These are phyloP conservation scores for Drosophila maculinotata DNA, from an alignment of 2,888 invertebrate species.

Conservation along the genomic window DNA sequence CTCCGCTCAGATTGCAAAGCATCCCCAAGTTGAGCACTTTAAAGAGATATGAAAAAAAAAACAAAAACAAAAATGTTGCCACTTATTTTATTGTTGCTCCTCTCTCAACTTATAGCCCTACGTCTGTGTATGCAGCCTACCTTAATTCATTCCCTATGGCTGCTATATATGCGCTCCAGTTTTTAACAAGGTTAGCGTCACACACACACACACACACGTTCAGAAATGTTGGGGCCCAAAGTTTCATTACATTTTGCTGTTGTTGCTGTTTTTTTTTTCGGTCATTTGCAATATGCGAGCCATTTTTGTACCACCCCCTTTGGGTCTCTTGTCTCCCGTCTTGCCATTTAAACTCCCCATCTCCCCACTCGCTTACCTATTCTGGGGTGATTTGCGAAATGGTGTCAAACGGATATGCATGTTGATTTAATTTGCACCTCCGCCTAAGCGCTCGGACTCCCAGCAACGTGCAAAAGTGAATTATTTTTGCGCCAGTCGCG, in stretches of 20 bases:
- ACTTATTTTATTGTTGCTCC: slow-evolving; percentile 42
- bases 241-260: slow-evolving; percentile 60
- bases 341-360: slow-evolving; percentile 25
- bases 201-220: slow-evolving; percentile 24
- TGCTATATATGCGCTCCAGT: slow-evolving; percentile 68
- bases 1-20: slow-evolving; percentile 13
- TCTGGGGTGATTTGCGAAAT: slow-evolving; percentile 65
- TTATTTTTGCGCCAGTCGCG: slow-evolving; percentile 63
- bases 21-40: slow-evolving; percentile 22
- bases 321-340: not conserved
- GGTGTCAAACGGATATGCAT: slow-evolving; percentile 82
- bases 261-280: slow-evolving; percentile 61
- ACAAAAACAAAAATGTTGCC: slow-evolving; percentile 17
- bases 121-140: slow-evolving; percentile 21
- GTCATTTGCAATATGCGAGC: slow-evolving; percentile 76
- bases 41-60: slow-evolving; percentile 17
- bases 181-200: slow-evolving; percentile 74
- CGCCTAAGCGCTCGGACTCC: slow-evolving; percentile 70
- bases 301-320: slow-evolving; percentile 44
- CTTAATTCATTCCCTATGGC: slow-evolving; percentile 27
- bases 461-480: slow-evolving; percentile 52
- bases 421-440: slow-evolving; percentile 81
- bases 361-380: slow-evolving; percentile 23
- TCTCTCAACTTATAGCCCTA: not conserved
- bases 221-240: slow-evolving; percentile 45